A percentile compares a stretch with the other conserved stretches of the same genome.
Conservation (phyloP, 2,888 invertebrate genomes). For the Cinara cedri region DNA sequence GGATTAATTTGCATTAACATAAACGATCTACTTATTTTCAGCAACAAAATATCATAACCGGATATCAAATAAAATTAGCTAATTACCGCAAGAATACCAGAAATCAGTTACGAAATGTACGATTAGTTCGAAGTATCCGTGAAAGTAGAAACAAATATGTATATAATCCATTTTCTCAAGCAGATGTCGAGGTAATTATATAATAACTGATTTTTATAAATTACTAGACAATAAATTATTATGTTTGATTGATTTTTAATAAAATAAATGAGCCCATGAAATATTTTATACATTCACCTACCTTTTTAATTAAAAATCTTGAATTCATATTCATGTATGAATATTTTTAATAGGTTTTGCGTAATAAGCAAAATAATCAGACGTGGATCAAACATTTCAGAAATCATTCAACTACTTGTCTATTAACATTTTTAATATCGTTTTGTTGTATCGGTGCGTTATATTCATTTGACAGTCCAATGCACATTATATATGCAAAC, state of each 20-base stretch:
- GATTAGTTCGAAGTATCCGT: neutral
- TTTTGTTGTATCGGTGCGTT: neutral
- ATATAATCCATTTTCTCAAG: neutral
- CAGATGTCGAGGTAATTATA: neutral
- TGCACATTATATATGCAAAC: neutral
- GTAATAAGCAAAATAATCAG: neutral
- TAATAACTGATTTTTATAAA: neutral
- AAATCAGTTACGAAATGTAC: neutral
- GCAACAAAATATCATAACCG: neutral
- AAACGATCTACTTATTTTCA: neutral
- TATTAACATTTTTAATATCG: constrained; percentile 12
- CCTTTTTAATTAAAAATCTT: no score
- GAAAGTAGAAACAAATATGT: constrained; percentile 8
- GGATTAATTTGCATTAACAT: neutral
- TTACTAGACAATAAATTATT: neutral
- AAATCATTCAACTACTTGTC: neutral
- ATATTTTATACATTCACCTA: neutral
- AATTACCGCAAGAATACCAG: constrained; percentile 7
- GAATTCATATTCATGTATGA: no score
- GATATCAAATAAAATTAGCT: neutral
- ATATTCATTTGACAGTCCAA: neutral
- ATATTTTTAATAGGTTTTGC: constrained; percentile 22
- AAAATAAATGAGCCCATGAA: neutral
- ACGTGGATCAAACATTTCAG: neutral
- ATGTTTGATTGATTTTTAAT: no score